A percentile compares a stretch with the other conserved stretches of the same genome.
These are phyloP conservation scores for Heloderma charlesbogerti DNA, from an alignment of 2,113 vertebrate genomes.

Conservation along the genomic window DNA sequence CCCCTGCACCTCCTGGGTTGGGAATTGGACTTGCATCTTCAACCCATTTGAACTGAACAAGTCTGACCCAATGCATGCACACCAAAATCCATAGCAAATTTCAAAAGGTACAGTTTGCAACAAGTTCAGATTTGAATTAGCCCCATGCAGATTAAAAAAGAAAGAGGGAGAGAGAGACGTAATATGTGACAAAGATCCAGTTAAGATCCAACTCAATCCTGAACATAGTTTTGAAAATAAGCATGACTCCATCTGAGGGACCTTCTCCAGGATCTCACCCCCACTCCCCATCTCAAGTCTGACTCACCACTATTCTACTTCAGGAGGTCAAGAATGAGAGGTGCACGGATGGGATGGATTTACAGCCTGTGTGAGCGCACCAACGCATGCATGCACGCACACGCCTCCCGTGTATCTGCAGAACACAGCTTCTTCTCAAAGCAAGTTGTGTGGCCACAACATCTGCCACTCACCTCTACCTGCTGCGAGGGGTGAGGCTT, in stretches of 20 bases:
- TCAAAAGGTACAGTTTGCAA: background rate
- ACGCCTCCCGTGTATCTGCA: background rate
- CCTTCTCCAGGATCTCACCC: background rate
- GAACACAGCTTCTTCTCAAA: too few species aligned
- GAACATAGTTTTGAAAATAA: background rate
- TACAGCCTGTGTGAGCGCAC: background rate
- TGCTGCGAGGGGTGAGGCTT: too few species aligned
- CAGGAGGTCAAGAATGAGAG: background rate
- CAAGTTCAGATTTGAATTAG: background rate
- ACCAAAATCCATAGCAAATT: background rate
- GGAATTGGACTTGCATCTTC: too few species aligned
- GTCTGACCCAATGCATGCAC: background rate
- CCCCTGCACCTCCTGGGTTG: too few species aligned
- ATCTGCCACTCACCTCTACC: background rate
- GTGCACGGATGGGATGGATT: rapidly evolving
- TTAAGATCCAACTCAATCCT: background rate
- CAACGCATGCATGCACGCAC: too few species aligned
- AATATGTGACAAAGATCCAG: background rate
- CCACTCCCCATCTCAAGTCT: too few species aligned
- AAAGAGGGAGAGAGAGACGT: background rate
- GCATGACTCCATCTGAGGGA: too few species aligned
- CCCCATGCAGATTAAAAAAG: too few species aligned
- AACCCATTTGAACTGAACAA: too few species aligned
- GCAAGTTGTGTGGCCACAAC: too few species aligned
- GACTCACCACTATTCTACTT: background rate